Conservation (phyloP, 2,797 vertebrate species). For the Myotis daubentonii region DNA sequence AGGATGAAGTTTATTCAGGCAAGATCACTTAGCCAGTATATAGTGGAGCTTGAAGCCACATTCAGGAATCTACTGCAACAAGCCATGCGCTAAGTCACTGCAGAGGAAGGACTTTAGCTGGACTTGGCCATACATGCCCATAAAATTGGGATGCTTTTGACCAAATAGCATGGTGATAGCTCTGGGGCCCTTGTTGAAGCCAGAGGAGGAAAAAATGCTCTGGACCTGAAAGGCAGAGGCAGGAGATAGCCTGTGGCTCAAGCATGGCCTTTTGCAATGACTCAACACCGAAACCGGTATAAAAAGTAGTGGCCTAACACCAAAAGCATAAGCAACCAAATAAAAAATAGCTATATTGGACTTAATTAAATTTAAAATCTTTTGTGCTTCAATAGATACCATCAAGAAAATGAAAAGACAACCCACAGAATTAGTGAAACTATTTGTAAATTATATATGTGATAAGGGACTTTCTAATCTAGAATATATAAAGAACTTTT, state of each 20-base stretch:
- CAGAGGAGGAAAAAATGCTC: background rate
- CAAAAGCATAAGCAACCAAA: background rate
- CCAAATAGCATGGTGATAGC: too few species aligned
- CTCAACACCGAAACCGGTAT: rapidly evolving
- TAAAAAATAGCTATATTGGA: background rate
- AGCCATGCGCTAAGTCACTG: background rate
- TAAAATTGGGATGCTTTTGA: background rate
- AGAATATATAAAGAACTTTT: background rate
- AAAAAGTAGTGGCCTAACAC: background rate
- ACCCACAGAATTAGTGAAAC: background rate
- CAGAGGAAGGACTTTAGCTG: background rate
- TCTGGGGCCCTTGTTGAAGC: background rate
- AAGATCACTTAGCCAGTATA: background rate
- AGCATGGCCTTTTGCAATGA: too few species aligned
- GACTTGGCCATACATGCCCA: background rate
- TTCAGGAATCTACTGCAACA: background rate
- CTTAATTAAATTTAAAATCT: background rate
- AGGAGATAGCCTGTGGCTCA: background rate
- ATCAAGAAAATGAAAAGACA: background rate
- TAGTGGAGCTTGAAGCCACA: too few species aligned
- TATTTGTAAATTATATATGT: background rate
- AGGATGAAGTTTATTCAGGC: background rate
- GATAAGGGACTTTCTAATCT: background rate
- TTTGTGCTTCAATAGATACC: background rate
- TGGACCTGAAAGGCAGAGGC: background rate